Conservation (phyloP, 1,140 invertebrate genomes). For the Drosophila malerkotliana region DNA sequence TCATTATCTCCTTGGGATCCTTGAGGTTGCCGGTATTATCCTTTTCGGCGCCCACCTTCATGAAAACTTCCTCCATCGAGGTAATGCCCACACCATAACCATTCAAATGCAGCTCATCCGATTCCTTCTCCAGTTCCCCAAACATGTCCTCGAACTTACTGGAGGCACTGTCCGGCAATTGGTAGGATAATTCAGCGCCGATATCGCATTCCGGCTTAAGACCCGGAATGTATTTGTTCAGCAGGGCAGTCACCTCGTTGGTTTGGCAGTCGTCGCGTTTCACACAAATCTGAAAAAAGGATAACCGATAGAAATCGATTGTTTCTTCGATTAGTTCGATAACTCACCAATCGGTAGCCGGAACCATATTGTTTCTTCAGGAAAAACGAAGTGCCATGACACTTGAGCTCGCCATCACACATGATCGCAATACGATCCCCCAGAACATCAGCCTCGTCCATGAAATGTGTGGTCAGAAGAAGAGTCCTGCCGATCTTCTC, state of each 20-base stretch:
- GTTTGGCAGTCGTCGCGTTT: conserved; percentile 68
- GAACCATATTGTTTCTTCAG: conserved; percentile 93
- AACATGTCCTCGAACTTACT: conserved; percentile 72
- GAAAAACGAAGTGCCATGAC: conserved; percentile 93
- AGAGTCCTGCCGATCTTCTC: conserved; percentile 89
- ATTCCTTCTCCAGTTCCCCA: conserved; percentile 59
- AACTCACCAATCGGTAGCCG: conserved; percentile 71
- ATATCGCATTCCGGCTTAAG: conserved; percentile 71
- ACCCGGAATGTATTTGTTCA: conserved; percentile 69
- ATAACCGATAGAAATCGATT: background rate
- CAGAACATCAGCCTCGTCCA: conserved; percentile 98
- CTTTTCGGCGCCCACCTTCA: conserved; percentile 85
- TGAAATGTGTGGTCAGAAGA: conserved; percentile 97
- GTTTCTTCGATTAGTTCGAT: background rate
- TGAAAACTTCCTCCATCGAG: conserved; percentile 94
- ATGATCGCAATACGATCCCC: conserved; percentile 97
- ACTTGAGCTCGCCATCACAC: conserved; percentile 91
- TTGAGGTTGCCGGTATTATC: conserved; percentile 34
- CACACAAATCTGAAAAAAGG: conserved; percentile 63
- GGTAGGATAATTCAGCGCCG: conserved; percentile 73
- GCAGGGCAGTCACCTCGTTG: conserved; percentile 58
- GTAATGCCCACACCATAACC: conserved; percentile 97
- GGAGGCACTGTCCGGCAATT: conserved; percentile 63
- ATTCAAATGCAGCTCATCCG: conserved; percentile 84
- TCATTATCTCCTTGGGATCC: conserved; percentile 41